These are phyloP conservation scores for Mirounga angustirostris DNA, from an alignment of 2,113 vertebrate genomes.

Conservation along the genomic window DNA sequence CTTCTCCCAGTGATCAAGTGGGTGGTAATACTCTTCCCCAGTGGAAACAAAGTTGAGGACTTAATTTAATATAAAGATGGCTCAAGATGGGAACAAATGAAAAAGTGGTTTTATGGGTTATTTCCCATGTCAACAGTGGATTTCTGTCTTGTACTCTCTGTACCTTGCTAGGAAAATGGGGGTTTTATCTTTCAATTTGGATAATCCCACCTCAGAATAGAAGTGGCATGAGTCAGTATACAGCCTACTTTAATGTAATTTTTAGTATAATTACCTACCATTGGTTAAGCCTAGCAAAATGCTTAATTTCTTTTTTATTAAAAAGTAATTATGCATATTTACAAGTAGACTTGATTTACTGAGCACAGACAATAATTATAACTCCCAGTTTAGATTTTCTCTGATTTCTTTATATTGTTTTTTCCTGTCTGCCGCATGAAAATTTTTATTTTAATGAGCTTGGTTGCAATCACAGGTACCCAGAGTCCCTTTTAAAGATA, in stretches of 20 bases:
- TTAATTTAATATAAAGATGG: constrained; percentile 53
- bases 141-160: not conserved
- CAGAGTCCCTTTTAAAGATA: constrained; percentile 46
- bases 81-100: constrained; percentile 21
- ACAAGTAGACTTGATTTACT: constrained; percentile 57
- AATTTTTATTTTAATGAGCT: constrained; percentile 46
- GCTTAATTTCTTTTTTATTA: constrained; percentile 61
- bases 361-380: not conserved
- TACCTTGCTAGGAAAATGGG: constrained; percentile 4
- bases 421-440: constrained; percentile 40
- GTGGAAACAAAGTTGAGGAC: constrained; percentile 1
- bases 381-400: constrained; percentile 16
- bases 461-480: not conserved
- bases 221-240: constrained; percentile 16
- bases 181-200: constrained; percentile 11
- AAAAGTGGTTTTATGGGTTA: not conserved
- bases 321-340: constrained; percentile 60
- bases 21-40: not conserved
- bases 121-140: not conserved
- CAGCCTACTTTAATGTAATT: not conserved
- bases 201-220: not conserved
- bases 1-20: constrained; percentile 43
- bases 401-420: constrained; percentile 56
- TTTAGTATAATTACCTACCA: constrained; percentile 38
- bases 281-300: constrained; percentile 33